phyloP scores from a whole-genome alignment of 35 echinoderm and acorn worm genomes.

The Patiria miniata region DNA sequence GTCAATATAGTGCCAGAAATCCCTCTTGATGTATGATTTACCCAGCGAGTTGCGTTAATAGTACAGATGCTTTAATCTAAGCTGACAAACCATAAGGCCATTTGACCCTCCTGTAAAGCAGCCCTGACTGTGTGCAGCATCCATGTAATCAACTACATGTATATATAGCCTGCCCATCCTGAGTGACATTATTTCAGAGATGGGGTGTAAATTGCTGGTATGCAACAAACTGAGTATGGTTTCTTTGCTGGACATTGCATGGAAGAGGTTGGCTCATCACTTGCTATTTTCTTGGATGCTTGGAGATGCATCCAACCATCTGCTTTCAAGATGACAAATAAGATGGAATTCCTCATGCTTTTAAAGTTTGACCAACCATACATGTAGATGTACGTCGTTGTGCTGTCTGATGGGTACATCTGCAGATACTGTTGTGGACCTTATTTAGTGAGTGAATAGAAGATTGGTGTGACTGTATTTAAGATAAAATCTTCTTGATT shows the following conservation, averaged over 20 bases:
- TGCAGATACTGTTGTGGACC: no score
- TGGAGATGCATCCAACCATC: background rate
- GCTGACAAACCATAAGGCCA: background rate
- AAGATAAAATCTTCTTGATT: no score
- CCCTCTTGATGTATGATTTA: no score
- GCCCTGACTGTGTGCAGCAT: background rate
- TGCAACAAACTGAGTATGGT: slow-evolving; percentile 1
- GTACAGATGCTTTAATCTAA: no score
- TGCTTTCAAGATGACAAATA: background rate
- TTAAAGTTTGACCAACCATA: no score
- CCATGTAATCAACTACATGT: slow-evolving; percentile 23
- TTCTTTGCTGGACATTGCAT: background rate
- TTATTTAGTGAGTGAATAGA: no score
- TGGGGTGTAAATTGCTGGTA: slow-evolving; percentile 25
- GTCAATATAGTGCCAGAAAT: no score
- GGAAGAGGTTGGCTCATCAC: background rate
- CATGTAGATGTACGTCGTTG: no score
- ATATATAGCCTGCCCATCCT: background rate
- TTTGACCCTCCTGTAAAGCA: background rate
- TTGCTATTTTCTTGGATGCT: background rate
- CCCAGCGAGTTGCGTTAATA: no score
- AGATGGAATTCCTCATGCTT: background rate
- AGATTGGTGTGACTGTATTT: no score
- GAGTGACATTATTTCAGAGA: slow-evolving; percentile 4
- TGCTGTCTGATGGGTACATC: no score